A percentile compares a stretch with the other conserved stretches of the same genome.
These are phyloP conservation scores for Drosophila parvula DNA, from an alignment of 1,140 invertebrate genomes.

Conservation along the genomic window DNA sequence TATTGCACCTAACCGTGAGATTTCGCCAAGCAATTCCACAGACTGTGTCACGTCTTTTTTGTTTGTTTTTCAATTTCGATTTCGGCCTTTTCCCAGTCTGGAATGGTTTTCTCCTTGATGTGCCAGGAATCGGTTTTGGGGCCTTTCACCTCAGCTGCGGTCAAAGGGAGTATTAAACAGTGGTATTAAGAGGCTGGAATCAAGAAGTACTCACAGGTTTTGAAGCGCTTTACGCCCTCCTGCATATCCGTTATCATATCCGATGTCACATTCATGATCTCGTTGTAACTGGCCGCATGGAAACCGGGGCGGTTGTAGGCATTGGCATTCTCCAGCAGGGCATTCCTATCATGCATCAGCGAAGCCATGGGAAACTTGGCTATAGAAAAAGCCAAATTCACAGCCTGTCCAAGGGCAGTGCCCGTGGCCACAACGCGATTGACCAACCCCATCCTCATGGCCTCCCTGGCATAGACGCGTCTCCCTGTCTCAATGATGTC, in stretches of 20 bases:
- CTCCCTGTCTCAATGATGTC: constrained; percentile 95
- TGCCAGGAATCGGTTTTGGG: constrained; percentile 89
- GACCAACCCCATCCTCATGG: constrained; percentile 91
- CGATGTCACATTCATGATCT: constrained; percentile 87
- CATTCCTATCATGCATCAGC: constrained; percentile 89
- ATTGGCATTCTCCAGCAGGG: constrained; percentile 86
- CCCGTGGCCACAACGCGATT: constrained; percentile 91
- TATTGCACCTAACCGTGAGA: constrained; percentile 17
- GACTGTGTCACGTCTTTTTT: constrained; percentile 19
- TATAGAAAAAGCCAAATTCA: constrained; percentile 90
- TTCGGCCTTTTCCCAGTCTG: constrained; percentile 86
- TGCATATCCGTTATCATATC: constrained; percentile 87
- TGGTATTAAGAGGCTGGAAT: not conserved
- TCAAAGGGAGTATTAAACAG: not conserved
- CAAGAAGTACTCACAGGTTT: constrained; percentile 80
- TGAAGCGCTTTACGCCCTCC: constrained; percentile 90
- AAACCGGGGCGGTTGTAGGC: constrained; percentile 86
- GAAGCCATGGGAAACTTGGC: constrained; percentile 92
- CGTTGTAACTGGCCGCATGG: constrained; percentile 88
- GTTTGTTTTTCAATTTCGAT: constrained; percentile 56
- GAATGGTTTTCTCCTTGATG: constrained; percentile 85
- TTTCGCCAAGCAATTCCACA: not conserved
- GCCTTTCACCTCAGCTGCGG: constrained; percentile 88
- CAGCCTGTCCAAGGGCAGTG: constrained; percentile 91
- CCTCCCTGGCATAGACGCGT: constrained; percentile 89